Evolutionary conservation across 2,113 vertebrate species (phyloP), one percentile per base, ranked within the genome.

Genomic region (Sorex fumeus): DNA sequence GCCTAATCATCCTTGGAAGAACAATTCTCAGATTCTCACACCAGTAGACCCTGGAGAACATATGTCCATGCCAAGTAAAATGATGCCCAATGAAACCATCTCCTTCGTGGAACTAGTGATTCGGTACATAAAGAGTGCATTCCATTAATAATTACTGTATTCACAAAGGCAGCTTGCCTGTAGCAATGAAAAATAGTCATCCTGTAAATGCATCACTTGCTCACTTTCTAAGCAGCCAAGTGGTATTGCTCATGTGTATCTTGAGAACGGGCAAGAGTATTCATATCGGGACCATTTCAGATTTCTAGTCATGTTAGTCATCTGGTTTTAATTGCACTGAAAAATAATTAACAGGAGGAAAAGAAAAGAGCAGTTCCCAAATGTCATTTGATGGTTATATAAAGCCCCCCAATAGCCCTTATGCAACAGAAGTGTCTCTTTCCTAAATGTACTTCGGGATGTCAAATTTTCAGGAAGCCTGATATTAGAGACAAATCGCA

Each of bases 251-350:
- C 94, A 97, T 94, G 95, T 95, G 92, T 95, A 95, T 97, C 96
- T 95, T 94, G 93, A 95, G 93, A 94, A 91, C 94, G 88, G 95
- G 85, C 78, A 96, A 96, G 95, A 94, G 92, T 95, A 97, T 93
- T 96, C 92, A 93, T 95, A 94, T 93, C 90, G 84, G 86, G 94
- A 96, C 75, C 94, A 96, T 91, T 93, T 95, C 91, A 95, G 91
- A 97, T 95, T 96, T 96, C 96, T 95, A 96, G 95, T 95, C 91
- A 94, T 94, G 93, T 95, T 95, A 96, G 93, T 96, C 92, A 97
- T 95, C 95, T 97, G 90, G 94, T 94, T 96, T 94, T 96, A 97
- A 96, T 89, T 92, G 91, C 93, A 97, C 92, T 94, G 92, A 96
- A 96, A 96, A 97, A 96, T 96, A 96, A 95, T 95, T 92, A 96